Conservation (phyloP, 1,140 invertebrate genomes). For the Musca domestica region DNA sequence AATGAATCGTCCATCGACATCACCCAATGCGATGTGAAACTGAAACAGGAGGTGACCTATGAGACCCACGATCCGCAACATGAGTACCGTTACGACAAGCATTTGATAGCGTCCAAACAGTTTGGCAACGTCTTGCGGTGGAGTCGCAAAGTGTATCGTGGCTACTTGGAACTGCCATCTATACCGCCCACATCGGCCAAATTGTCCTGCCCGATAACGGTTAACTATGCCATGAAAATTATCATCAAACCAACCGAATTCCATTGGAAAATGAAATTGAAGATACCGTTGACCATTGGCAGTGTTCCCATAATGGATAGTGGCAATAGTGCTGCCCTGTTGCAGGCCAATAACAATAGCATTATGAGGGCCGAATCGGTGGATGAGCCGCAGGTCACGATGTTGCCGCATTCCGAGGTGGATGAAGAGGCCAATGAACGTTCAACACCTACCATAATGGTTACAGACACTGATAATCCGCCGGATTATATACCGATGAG, state of each 20-base stretch:
- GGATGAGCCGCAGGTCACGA: background rate
- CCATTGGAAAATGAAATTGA: slow-evolving; percentile 58
- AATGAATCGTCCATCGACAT: slow-evolving; percentile 59
- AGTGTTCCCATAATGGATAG: slow-evolving; percentile 57
- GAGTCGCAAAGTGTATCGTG: slow-evolving; percentile 48
- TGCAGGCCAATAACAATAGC: background rate
- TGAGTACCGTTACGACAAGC: slow-evolving; percentile 61
- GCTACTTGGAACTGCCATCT: slow-evolving; percentile 62
- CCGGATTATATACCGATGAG: slow-evolving; percentile 52
- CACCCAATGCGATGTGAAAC: slow-evolving; percentile 55
- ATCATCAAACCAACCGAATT: slow-evolving; percentile 53
- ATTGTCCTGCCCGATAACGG: slow-evolving; percentile 68
- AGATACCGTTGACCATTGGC: slow-evolving; percentile 59
- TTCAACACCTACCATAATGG: slow-evolving; percentile 45
- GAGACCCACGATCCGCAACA: slow-evolving; percentile 58
- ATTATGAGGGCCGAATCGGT: background rate
- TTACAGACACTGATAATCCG: slow-evolving; percentile 46
- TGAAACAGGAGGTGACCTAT: slow-evolving; percentile 56
- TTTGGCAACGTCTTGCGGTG: slow-evolving; percentile 58
- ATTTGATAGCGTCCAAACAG: slow-evolving; percentile 58
- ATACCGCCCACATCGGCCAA: slow-evolving; percentile 70
- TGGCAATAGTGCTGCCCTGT: slow-evolving; percentile 31
- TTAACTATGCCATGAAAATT: slow-evolving; percentile 68
- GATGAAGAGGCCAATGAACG: slow-evolving; percentile 13
- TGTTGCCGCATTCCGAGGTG: slow-evolving; percentile 27